Conservation (phyloP, 1,140 invertebrate species). For the Formica selysi region DNA sequence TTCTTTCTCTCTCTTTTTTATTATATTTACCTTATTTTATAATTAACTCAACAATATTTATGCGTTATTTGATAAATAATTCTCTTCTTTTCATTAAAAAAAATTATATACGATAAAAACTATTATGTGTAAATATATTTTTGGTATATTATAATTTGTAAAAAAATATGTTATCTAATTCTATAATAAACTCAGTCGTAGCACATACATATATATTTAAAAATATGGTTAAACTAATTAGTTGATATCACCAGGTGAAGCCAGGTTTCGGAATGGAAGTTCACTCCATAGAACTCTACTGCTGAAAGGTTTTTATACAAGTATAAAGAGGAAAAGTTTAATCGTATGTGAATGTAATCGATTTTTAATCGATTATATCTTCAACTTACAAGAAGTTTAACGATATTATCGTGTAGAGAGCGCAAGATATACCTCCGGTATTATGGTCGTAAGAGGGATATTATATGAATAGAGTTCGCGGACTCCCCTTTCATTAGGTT, state of each 20-base stretch:
- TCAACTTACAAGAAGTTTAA: conserved; percentile 6
- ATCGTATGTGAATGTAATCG: background rate
- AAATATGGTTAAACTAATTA: background rate
- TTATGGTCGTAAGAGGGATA: conserved; percentile 73
- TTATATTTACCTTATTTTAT: background rate
- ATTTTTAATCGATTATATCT: conserved; percentile 7
- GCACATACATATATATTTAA: background rate
- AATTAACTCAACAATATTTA: conserved; percentile 16
- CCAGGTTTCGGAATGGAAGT: too few species aligned
- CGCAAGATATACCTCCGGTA: conserved; percentile 1
- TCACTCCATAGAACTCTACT: too few species aligned
- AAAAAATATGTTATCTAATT: background rate
- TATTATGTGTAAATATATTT: background rate
- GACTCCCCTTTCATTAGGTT: conserved; percentile 14
- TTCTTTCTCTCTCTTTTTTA: background rate
- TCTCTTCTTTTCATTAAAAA: background rate
- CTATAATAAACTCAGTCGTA: background rate
- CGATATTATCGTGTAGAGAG: conserved; percentile 13
- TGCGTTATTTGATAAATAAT: background rate
- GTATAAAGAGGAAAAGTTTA: background rate
- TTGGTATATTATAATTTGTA: background rate
- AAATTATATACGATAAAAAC: background rate
- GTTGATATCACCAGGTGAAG: background rate
- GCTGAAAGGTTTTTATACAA: background rate
- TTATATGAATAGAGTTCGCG: conserved; percentile 56